phyloP scores from a whole-genome alignment of 2,888 invertebrate species.

The Eledona agricola region DNA sequence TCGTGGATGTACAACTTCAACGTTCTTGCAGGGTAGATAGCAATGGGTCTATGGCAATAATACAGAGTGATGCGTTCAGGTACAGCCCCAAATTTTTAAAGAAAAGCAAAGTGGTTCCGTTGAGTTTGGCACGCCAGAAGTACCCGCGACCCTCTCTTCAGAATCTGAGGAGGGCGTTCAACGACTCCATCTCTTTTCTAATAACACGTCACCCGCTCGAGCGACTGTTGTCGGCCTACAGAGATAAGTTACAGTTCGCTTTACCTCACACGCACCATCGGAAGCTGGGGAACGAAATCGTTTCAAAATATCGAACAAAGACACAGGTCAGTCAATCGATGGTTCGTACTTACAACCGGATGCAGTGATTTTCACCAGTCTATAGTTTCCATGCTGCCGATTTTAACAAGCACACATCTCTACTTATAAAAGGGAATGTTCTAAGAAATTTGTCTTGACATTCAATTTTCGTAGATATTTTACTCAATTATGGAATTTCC shows the following conservation, averaged over 20 bases:
- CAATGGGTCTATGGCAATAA: not conserved
- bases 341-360: too few species aligned
- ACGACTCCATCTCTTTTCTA: conserved; percentile 77
- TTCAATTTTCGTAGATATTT: too few species aligned
- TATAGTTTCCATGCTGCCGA: too few species aligned
- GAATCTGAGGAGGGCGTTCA: conserved; percentile 76
- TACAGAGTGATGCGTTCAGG: too few species aligned
- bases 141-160: conserved; percentile 80
- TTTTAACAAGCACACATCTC: too few species aligned
- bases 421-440: too few species aligned
- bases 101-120: conserved; percentile 79
- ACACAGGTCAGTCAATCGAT: too few species aligned
- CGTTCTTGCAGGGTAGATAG: conserved; percentile 81
- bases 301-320: conserved; percentile 75
- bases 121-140: conserved; percentile 79
- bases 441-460: too few species aligned
- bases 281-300: conserved; percentile 80
- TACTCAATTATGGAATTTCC: too few species aligned
- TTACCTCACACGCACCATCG: conserved; percentile 84
- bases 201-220: conserved; percentile 86
- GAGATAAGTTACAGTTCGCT: conserved; percentile 85
- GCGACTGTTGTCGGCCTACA: conserved; percentile 80
- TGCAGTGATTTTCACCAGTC: too few species aligned
- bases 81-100: conserved; percentile 80
- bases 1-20: conserved; percentile 95